Percentiles rank a stretch among this genome's conserved stretches.
Evolutionary conservation across 2,797 vertebrate genomes (phyloP).

Genomic region (Hipposideros larvatus): DNA sequence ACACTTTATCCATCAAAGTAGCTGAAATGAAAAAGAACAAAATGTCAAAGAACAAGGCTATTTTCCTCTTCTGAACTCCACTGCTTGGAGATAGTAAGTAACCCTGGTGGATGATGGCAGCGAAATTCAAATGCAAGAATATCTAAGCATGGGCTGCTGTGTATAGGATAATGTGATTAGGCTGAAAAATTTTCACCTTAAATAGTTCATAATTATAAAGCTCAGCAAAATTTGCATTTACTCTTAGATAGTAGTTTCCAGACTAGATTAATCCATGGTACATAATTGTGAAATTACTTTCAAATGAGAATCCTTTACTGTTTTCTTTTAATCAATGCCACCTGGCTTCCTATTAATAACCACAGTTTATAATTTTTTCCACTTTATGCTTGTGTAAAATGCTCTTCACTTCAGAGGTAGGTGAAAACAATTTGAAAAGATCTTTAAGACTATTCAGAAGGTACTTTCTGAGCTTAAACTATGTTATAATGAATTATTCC

Average conservation of each 20-base stretch:
- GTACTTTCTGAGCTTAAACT: constrained; percentile 42
- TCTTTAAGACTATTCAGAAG: constrained; percentile 27
- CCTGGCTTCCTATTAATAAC: constrained; percentile 73
- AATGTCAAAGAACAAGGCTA: constrained; percentile 17
- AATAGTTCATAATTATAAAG: constrained; percentile 72
- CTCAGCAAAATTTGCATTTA: constrained; percentile 70
- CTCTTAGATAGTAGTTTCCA: constrained; percentile 31
- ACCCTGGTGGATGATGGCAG: neutral
- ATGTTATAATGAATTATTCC: constrained; percentile 48
- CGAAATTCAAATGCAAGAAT: constrained; percentile 57
- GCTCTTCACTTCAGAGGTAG: constrained; percentile 47
- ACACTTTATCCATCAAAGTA: neutral
- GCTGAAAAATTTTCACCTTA: constrained; percentile 64
- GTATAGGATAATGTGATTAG: constrained; percentile 63
- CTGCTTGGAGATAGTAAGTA: neutral
- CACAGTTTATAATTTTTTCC: constrained; percentile 18
- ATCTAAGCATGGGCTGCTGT: constrained; percentile 11
- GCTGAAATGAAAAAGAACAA: neutral
- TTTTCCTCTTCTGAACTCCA: constrained; percentile 8
- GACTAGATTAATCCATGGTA: constrained; percentile 66
- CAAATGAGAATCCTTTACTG: constrained; percentile 63
- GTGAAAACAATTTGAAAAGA: constrained; percentile 32
- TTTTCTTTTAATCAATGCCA: constrained; percentile 74
- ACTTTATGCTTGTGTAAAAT: constrained; percentile 57
- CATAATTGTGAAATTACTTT: constrained; percentile 73